A percentile compares a stretch with the other conserved stretches of the same genome.
Conservation (phyloP, 1,140 invertebrate genomes). For the Papilio machaon region DNA sequence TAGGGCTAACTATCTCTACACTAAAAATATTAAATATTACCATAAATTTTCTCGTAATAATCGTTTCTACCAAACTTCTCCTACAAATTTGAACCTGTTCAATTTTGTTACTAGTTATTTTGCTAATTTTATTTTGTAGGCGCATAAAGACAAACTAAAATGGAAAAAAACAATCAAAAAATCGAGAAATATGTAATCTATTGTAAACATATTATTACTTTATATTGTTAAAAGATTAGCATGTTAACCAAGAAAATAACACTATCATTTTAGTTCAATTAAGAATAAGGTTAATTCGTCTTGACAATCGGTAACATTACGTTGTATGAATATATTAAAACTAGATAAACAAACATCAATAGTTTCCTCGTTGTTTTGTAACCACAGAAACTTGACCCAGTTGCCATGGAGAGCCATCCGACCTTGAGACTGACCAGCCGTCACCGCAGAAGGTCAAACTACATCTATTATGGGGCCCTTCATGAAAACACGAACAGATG, state of each 20-base stretch:
- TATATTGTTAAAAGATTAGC: background rate
- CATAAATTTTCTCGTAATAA: background rate
- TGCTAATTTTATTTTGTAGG: background rate
- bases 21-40: background rate
- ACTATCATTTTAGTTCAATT: background rate
- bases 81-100: too few species aligned
- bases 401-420: slow-evolving; percentile 16
- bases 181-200: too few species aligned
- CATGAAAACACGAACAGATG: slow-evolving; percentile 19
- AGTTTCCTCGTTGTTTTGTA: slow-evolving; percentile 20
- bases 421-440: slow-evolving; percentile 26
- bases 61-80: too few species aligned
- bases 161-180: too few species aligned
- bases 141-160: background rate
- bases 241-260: background rate
- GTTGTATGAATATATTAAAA: background rate
- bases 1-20: too few species aligned
- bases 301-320: background rate
- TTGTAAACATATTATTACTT: background rate
- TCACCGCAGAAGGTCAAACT: slow-evolving; percentile 19
- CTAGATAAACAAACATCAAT: background rate
- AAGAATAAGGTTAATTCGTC: background rate
- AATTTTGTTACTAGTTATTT: background rate
- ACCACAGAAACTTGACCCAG: slow-evolving; percentile 20
- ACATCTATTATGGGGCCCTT: slow-evolving; percentile 12